A percentile compares a stretch with the other conserved stretches of the same genome.
Evolutionary conservation across 2,888 invertebrate genomes (phyloP).

Genomic region (Sthenelais limicola): DNA sequence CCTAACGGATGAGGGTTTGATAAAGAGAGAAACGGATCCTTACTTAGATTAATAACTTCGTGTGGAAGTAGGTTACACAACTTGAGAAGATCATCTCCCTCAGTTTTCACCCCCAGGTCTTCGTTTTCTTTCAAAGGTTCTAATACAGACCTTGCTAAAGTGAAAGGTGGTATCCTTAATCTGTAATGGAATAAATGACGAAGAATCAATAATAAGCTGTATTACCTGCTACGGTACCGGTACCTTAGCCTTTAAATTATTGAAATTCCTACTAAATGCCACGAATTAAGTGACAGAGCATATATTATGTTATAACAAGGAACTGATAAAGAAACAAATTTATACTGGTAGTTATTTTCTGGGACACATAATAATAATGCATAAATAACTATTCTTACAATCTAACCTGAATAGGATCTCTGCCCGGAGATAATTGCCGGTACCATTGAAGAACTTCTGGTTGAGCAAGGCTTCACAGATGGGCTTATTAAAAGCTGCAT

Average conservation of each 20-base stretch:
- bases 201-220: too few species aligned
- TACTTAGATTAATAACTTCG: slow-evolving; percentile 67
- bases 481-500: slow-evolving; percentile 64
- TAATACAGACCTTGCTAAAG: slow-evolving; percentile 62
- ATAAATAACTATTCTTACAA: too few species aligned
- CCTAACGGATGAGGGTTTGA: too few species aligned
- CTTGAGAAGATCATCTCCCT: slow-evolving; percentile 64
- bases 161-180: slow-evolving; percentile 66
- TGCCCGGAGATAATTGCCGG: slow-evolving; percentile 71
- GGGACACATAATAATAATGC: neutral
- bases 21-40: too few species aligned
- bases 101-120: slow-evolving; percentile 52
- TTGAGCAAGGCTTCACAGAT: slow-evolving; percentile 71
- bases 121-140: slow-evolving; percentile 51
- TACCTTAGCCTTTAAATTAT: too few species aligned
- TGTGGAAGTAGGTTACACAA: slow-evolving; percentile 63
- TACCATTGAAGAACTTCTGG: slow-evolving; percentile 71
- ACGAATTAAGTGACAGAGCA: too few species aligned
- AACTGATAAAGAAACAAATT: neutral
- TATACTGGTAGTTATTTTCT: neutral
- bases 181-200: too few species aligned
- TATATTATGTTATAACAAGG: too few species aligned
- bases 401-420: slow-evolving; percentile 68
- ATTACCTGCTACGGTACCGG: too few species aligned
- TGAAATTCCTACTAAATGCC: too few species aligned